Evolutionary conservation across 2,888 invertebrate genomes (phyloP), one percentile per base, ranked within the genome.

Genomic region (Trissonchulus sp.): DNA sequence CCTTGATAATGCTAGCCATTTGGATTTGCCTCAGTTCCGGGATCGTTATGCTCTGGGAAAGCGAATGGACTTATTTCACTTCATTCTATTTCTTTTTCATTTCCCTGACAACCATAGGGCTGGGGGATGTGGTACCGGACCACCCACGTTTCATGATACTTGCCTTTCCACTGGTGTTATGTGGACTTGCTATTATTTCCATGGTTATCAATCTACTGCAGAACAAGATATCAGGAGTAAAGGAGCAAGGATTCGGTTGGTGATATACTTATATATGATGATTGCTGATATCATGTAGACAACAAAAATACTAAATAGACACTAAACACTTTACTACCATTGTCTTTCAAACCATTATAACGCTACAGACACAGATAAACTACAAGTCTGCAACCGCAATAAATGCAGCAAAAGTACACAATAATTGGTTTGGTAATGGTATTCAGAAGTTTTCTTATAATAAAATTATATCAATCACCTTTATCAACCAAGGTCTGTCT

Each of bases 121-220:
- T 85, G 75, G 85, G 85, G 1, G 85, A 85, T 74, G 80, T 84
- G 78, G 80, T 83, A 15, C 85, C 87, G 31, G 85, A 89, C 84
- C 91, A 93, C 86, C 93, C 94, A 0, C 89, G 90, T 84, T 90
- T 89, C 80, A 93, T 95, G 90, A 91, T 96, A 88, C 89, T 91
- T 75, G 92, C 93, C 15, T 94, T 94, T 81, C 88, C 94, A 62
- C 96, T 96, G 84, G 87, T 97, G 75, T 90, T 95, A 18, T 93
- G 96, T 80, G 96, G 96, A 18, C 87, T 97, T 77, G 93, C 96
- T 0, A 87, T 97, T 23, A 95, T 94, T 73, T 93, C 95, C 79
- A 94, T 96, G 94, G 93, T 93, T 85, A 93, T 96, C 82, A 95
- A 94, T 83, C 93, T 95, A 30, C 93, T 95, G 0, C 94, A 94